Conservation (phyloP, 2,888 invertebrate genomes). For the Lepas anatifera region DNA sequence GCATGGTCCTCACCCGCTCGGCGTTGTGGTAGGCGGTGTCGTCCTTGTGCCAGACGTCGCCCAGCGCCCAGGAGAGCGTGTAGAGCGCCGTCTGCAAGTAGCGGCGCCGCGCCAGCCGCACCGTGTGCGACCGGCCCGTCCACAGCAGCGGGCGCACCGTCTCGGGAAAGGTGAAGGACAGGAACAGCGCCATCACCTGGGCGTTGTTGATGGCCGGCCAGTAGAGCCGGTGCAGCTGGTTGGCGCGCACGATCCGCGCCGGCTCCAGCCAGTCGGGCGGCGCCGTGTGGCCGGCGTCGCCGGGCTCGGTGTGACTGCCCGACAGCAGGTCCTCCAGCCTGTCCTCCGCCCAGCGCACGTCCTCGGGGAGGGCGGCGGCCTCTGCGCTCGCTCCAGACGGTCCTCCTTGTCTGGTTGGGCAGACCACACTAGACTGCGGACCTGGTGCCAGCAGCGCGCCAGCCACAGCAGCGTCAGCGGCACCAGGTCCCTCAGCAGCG, state of each 20-base stretch:
- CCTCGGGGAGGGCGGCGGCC: background rate
- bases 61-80: constrained; percentile 40
- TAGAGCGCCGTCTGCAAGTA: constrained; percentile 39
- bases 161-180: constrained; percentile 25
- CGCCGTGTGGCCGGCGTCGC: constrained; percentile 13
- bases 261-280: constrained; percentile 21
- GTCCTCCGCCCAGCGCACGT: background rate
- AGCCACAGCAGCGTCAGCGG: too few relatives aligned
- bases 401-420: too few relatives aligned
- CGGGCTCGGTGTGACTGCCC: background rate
- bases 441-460: too few relatives aligned
- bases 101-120: constrained; percentile 36
- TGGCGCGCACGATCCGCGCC: constrained; percentile 16
- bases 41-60: constrained; percentile 38
- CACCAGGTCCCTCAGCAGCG: too few relatives aligned
- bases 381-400: background rate
- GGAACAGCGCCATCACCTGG: constrained; percentile 16
- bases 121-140: constrained; percentile 39
- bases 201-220: constrained; percentile 19
- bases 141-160: constrained; percentile 38
- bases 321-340: background rate
- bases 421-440: too few relatives aligned
- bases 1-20: constrained; percentile 36
- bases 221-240: constrained; percentile 17
- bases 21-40: constrained; percentile 38